A percentile compares a stretch with the other conserved stretches of the same genome.
These are phyloP conservation scores for Lagria hirta DNA, from an alignment of 2,888 invertebrate species.

Conservation along the genomic window DNA sequence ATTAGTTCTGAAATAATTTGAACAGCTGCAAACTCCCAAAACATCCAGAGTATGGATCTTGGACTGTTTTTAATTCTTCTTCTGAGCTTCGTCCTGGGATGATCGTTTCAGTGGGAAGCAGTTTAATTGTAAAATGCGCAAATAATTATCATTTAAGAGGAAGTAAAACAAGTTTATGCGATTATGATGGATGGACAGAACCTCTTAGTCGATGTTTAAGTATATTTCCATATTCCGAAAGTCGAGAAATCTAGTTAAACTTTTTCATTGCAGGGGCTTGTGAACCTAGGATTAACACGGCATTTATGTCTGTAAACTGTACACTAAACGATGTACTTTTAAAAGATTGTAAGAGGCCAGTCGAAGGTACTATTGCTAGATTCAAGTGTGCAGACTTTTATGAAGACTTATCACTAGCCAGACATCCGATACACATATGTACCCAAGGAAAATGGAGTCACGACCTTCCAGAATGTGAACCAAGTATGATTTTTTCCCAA, in stretches of 20 bases:
- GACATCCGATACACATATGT: constrained; percentile 27
- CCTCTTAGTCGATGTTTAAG: constrained; percentile 33
- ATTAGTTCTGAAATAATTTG: too few species aligned
- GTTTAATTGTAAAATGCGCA: constrained; percentile 5
- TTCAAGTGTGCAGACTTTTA: constrained; percentile 39
- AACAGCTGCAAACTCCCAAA: constrained; percentile 10
- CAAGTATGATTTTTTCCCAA: constrained; percentile 43
- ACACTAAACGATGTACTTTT: constrained; percentile 3
- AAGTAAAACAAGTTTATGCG: constrained; percentile 1
- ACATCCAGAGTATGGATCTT: constrained; percentile 6
- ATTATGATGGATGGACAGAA: constrained; percentile 24
- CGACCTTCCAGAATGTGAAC: constrained; percentile 37
- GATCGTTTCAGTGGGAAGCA: constrained; percentile 1
- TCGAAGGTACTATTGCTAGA: constrained; percentile 34
- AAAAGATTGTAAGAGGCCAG: constrained; percentile 29
- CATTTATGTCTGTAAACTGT: constrained; percentile 30
- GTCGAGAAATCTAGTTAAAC: too few species aligned
- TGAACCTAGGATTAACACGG: too few species aligned
- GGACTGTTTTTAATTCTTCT: too few species aligned
- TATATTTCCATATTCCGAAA: too few species aligned
- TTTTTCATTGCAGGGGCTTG: too few species aligned
- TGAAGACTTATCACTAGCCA: constrained; percentile 29
- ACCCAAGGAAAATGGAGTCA: constrained; percentile 36
- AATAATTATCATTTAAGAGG: constrained; percentile 6
- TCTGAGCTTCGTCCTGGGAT: too few species aligned